A percentile compares a stretch with the other conserved stretches of the same genome.
Evolutionary conservation across 2,888 invertebrate species (phyloP).

Genomic region (Steinernema hermaphroditum): DNA sequence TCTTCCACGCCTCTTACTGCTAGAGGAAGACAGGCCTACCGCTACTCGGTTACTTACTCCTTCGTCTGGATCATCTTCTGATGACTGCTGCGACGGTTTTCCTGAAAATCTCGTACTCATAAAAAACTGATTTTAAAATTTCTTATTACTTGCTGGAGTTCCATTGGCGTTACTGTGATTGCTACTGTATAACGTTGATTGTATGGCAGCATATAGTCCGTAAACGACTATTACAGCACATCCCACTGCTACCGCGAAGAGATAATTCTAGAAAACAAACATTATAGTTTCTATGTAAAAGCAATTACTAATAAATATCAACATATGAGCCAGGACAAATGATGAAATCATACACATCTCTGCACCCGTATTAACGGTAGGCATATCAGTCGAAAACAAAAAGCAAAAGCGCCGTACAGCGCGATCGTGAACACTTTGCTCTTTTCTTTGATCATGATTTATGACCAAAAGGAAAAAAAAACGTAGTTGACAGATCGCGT

Average conservation of each 20-base stretch:
- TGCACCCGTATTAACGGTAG: too few relatives aligned
- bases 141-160: not conserved
- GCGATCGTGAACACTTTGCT: slow-evolving; percentile 18
- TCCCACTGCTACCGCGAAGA: not conserved
- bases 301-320: too few relatives aligned
- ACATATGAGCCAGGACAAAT: too few relatives aligned
- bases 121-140: not conserved
- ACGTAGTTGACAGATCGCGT: not conserved
- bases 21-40: not conserved
- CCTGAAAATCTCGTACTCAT: not conserved
- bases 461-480: not conserved
- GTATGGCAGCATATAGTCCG: not conserved
- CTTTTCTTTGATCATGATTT: not conserved
- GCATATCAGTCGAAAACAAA: slow-evolving; percentile 14
- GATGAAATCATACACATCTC: too few relatives aligned
- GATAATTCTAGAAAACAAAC: slow-evolving; percentile 23
- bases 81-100: slow-evolving; percentile 27
- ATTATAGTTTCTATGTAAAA: not conserved
- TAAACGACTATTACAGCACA: not conserved
- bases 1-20: not conserved
- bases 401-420: not conserved
- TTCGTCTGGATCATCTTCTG: slow-evolving; percentile 23
- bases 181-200: not conserved
- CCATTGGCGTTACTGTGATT: not conserved
- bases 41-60: not conserved